Base-by-base conservation (phyloP, 1,140 invertebrate species). In the Bacillus rossius region DNA sequence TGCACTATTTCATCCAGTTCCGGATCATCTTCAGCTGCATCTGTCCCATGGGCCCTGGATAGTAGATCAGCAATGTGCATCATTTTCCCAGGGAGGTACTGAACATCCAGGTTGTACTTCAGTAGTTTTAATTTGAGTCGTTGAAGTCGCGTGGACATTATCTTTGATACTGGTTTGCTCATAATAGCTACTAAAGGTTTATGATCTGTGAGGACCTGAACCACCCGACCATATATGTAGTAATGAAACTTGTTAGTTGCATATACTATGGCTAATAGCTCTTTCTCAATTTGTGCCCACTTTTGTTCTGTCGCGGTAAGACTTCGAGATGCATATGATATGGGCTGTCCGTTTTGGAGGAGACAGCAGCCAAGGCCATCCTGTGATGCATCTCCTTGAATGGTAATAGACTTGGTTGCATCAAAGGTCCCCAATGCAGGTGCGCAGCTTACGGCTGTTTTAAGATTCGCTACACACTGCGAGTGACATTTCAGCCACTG, bases 181-280 rank as follows among this genome's bases (percentile, higher is more conserved):
- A 65, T 41, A 41, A 73, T 70, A 29, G 56, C 16, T 26, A 59
- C 65, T 13, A 76, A 50, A 14, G 71, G 69, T 43, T 71, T 67
- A 51, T 72, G 69, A 57, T 75, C 72, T 0, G 68, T 74, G 16
- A 69, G 41, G 7, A 73, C 54, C n/a, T 53, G 60, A 19, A 70
- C 57, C 38, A 57, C 60, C 16, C 60, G 57, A 7, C 70, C 72
- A 66, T 74, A 73, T 13, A 77, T 60, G 60, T 70, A 77, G 34
- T 71, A 59, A 63, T 69, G 67, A 69, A 74, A 79, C 60, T 69
- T 71, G 53, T 71, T 61, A 59, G 41, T 64, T 20, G 61, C 66
- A 67, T 64, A 57, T 56, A 29, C 20, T n/a, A 55, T 48, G n/a
- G 5, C 37, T 22, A 47, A 25, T 25, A 57, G 19, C 25, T 57